A percentile compares a stretch with the other conserved stretches of the same genome.
Conservation (phyloP, 2,888 invertebrate genomes). For the Reticulitermes lucifugus region DNA sequence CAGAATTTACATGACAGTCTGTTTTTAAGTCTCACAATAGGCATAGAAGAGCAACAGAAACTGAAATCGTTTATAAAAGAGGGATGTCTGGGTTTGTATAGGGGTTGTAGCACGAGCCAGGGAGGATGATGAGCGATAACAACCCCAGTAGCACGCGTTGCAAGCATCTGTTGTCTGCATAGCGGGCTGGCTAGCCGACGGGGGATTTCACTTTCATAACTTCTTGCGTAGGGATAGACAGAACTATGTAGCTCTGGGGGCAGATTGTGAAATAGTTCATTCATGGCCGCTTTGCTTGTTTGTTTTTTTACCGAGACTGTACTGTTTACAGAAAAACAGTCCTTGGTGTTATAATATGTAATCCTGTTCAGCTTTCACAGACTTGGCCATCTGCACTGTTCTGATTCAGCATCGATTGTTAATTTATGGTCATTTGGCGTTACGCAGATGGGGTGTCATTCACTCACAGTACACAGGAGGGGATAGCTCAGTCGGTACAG, state of each 20-base stretch:
- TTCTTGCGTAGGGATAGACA: not conserved
- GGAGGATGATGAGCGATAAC: not conserved
- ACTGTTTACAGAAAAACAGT: no score
- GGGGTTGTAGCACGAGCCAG: conserved; percentile 11
- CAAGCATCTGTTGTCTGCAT: conserved; percentile 27
- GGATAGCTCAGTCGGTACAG: no score
- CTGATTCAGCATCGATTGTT: no score
- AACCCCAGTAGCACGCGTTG: conserved; percentile 23
- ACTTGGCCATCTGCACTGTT: no score
- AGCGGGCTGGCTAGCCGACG: not conserved
- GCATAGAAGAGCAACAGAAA: not conserved
- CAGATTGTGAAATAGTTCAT: not conserved
- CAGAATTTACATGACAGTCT: no score
- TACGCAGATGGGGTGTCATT: no score
- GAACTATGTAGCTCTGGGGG: not conserved
- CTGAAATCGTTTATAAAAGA: not conserved
- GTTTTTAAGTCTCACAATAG: no score
- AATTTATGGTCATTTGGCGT: no score
- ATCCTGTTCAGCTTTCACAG: no score
- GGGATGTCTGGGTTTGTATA: not conserved
- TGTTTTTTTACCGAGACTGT: no score
- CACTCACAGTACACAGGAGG: no score
- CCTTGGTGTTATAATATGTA: no score
- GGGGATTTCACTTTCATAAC: conserved; percentile 13
- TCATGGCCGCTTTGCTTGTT: not conserved